Evolutionary conservation across 2,113 vertebrate species (phyloP).

Genomic region (Choloepus hoffmanni): DNA sequence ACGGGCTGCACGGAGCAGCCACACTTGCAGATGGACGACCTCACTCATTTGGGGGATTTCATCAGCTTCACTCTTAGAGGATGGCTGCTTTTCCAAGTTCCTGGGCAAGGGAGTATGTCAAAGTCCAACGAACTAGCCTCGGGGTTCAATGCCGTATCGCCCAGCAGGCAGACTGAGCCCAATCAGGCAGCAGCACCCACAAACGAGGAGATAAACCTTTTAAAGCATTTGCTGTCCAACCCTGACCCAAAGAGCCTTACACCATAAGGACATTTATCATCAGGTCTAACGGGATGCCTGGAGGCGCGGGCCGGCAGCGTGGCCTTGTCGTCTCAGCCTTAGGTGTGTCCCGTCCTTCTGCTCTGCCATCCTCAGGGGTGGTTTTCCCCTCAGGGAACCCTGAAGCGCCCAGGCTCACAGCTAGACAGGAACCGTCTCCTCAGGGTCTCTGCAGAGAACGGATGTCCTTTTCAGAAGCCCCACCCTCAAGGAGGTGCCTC

Average conservation of each 20-base stretch:
- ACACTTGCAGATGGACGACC: not conserved
- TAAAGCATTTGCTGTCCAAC: not conserved
- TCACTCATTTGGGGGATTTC: no score
- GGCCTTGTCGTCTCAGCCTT: no score
- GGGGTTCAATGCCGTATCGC: not conserved
- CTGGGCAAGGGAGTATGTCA: fast-evolving
- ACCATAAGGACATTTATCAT: no score
- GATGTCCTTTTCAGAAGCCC: not conserved
- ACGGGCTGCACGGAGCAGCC: not conserved
- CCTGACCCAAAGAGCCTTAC: not conserved
- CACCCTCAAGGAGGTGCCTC: not conserved
- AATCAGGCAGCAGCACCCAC: not conserved
- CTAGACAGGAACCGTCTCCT: not conserved
- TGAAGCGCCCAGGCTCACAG: no score
- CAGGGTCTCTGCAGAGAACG: not conserved
- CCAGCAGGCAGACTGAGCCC: not conserved
- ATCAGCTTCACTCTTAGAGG: not conserved
- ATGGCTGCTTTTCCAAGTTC: not conserved
- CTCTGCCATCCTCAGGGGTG: not conserved
- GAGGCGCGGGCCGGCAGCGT: not conserved
- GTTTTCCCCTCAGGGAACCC: not conserved
- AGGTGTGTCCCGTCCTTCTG: not conserved
- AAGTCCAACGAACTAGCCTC: no score
- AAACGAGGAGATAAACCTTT: not conserved
- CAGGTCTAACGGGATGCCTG: fast-evolving